These are phyloP conservation scores for Eriosoma lanigerum DNA, from an alignment of 1,140 invertebrate species.

Conservation along the genomic window DNA sequence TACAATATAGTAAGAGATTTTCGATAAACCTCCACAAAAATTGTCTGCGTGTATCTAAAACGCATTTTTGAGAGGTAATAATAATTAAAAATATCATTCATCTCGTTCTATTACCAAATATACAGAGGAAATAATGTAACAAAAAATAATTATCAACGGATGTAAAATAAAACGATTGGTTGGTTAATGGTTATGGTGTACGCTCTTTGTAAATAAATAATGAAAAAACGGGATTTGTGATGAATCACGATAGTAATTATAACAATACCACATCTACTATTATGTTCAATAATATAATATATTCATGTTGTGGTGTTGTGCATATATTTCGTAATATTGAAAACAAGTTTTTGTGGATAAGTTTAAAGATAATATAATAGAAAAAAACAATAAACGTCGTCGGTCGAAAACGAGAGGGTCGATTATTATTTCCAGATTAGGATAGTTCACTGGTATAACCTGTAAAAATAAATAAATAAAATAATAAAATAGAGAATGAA, in stretches of 20 bases:
- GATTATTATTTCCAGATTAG: background rate
- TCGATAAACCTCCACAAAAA: no score
- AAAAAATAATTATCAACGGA: conserved; percentile 2
- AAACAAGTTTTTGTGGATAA: conserved; percentile 5
- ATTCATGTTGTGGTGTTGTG: background rate
- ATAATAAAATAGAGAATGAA: no score
- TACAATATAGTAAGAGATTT: no score
- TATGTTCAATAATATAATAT: background rate
- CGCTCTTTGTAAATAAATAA: no score
- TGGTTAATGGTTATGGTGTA: background rate
- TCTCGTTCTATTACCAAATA: no score
- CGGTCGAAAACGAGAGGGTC: background rate
- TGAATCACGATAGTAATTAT: conserved; percentile 22
- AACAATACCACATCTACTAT: background rate
- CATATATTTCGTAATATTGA: background rate
- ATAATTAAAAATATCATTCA: background rate
- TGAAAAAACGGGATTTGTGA: conserved; percentile 8
- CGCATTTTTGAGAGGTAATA: no score
- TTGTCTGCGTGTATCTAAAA: no score
- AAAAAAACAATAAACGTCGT: background rate
- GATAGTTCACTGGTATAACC: no score
- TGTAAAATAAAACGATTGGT: conserved; percentile 19
- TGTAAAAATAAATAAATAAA: no score
- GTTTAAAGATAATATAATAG: background rate
- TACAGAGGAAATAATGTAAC: background rate